A percentile compares a stretch with the other conserved stretches of the same genome.
phyloP scores from a whole-genome alignment of 2,797 vertebrate genomes.

The Premnoplex brunnescens region DNA sequence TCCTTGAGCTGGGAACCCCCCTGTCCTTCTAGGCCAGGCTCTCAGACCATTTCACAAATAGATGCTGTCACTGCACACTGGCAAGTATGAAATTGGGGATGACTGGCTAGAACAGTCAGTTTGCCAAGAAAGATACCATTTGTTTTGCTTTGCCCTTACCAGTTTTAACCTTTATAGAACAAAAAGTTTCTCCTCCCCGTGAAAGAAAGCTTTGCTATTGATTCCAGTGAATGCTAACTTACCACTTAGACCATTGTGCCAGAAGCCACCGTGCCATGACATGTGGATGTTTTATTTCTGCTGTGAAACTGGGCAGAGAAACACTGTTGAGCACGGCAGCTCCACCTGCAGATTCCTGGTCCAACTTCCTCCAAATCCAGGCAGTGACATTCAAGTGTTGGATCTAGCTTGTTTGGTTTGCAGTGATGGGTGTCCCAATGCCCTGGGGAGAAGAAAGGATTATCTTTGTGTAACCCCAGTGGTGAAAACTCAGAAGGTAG shows the following conservation, averaged over 20 bases:
- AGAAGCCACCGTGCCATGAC: neutral
- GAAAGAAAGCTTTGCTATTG: neutral
- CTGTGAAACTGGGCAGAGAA: neutral
- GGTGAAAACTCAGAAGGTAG: neutral
- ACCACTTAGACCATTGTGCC: neutral
- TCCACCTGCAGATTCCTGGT: neutral
- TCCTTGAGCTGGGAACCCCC: fast-evolving
- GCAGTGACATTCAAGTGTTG: neutral
- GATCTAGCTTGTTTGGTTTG: neutral
- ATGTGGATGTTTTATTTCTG: neutral
- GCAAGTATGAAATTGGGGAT: neutral
- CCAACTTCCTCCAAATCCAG: neutral
- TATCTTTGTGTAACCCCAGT: neutral
- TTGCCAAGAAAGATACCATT: neutral
- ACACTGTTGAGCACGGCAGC: neutral
- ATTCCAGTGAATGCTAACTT: neutral
- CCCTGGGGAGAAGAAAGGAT: fast-evolving
- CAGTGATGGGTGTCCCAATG: neutral
- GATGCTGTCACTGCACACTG: neutral
- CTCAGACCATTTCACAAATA: neutral
- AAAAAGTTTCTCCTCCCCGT: neutral
- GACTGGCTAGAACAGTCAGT: neutral
- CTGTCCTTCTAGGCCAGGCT: neutral
- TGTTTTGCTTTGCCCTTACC: neutral
- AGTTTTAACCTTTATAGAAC: neutral